phyloP scores from a whole-genome alignment of 2,113 vertebrate species.

The Crotalus tigris region DNA sequence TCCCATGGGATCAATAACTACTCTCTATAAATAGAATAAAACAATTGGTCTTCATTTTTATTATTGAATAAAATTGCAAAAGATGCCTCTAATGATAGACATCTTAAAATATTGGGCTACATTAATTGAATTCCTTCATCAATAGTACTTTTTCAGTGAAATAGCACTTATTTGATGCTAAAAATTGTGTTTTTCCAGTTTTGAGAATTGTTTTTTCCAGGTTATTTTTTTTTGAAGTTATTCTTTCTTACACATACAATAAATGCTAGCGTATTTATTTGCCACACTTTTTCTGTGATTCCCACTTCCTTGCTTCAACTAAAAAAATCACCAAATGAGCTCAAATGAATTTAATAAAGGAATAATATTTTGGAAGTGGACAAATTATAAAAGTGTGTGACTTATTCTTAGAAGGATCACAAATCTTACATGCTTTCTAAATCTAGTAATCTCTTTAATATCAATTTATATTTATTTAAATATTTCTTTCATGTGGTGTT shows the following conservation, averaged over 20 bases:
- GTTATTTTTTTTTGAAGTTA: constrained; percentile 47
- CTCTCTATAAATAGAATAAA: constrained; percentile 65
- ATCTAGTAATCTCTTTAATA: constrained; percentile 22
- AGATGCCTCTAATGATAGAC: neutral
- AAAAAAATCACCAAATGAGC: neutral
- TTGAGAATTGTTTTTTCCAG: constrained; percentile 61
- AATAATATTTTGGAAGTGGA: constrained; percentile 45
- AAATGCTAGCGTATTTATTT: constrained; percentile 13
- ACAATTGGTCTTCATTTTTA: constrained; percentile 31
- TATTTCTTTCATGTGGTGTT: neutral
- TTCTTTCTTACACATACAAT: constrained; percentile 19
- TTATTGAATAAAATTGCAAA: neutral
- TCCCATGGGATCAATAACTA: constrained; percentile 39
- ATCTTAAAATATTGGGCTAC: neutral
- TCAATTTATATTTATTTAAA: constrained; percentile 1
- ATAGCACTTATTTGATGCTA: constrained; percentile 30
- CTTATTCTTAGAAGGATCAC: constrained; percentile 31
- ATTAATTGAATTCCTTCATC: constrained; percentile 16
- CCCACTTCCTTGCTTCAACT: neutral
- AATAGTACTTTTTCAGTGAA: neutral
- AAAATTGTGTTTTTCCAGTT: constrained; percentile 64
- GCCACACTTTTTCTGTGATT: neutral
- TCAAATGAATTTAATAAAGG: constrained; percentile 15
- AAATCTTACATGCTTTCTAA: constrained; percentile 54
- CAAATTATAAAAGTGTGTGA: constrained; percentile 30